These are phyloP conservation scores for Zaprionus lachaisei DNA, from an alignment of 1,140 invertebrate genomes.

Conservation along the genomic window DNA sequence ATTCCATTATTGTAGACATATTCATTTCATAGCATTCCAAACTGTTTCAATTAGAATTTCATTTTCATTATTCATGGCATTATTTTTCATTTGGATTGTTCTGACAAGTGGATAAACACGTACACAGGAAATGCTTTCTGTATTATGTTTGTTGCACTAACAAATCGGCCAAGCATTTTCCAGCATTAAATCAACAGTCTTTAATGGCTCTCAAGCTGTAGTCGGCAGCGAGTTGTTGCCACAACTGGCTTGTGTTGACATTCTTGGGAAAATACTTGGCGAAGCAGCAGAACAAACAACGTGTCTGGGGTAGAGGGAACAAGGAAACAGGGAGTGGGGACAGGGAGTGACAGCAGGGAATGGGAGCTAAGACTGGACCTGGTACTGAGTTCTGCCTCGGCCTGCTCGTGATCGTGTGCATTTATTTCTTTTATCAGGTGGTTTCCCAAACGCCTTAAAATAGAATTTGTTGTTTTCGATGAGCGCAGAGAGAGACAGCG, in stretches of 20 bases:
- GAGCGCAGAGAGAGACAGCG: constrained; percentile 29
- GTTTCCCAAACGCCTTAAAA: constrained; percentile 79
- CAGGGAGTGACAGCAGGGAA: not conserved
- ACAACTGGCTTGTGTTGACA: constrained; percentile 27
- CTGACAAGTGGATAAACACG: constrained; percentile 19
- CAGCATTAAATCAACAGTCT: constrained; percentile 35
- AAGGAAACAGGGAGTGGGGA: not conserved
- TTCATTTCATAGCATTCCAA: not conserved
- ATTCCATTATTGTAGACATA: not conserved
- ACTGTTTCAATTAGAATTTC: not conserved
- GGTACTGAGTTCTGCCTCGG: constrained; percentile 13
- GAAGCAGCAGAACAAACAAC: constrained; percentile 5
- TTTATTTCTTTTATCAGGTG: constrained; percentile 72
- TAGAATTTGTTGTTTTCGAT: constrained; percentile 69
- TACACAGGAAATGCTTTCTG: constrained; percentile 33
- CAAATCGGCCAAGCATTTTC: constrained; percentile 21
- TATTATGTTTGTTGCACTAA: constrained; percentile 34
- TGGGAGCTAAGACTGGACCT: not conserved
- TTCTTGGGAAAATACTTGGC: constrained; percentile 47
- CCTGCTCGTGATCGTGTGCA: constrained; percentile 32
- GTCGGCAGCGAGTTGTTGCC: not conserved
- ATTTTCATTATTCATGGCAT: not conserved
- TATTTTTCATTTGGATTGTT: constrained; percentile 8
- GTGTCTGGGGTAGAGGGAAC: constrained; percentile 8
- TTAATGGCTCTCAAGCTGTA: constrained; percentile 25